Evolutionary conservation across 2,797 vertebrate genomes (phyloP).

Genomic region (Poeciliopsis gracilis): DNA sequence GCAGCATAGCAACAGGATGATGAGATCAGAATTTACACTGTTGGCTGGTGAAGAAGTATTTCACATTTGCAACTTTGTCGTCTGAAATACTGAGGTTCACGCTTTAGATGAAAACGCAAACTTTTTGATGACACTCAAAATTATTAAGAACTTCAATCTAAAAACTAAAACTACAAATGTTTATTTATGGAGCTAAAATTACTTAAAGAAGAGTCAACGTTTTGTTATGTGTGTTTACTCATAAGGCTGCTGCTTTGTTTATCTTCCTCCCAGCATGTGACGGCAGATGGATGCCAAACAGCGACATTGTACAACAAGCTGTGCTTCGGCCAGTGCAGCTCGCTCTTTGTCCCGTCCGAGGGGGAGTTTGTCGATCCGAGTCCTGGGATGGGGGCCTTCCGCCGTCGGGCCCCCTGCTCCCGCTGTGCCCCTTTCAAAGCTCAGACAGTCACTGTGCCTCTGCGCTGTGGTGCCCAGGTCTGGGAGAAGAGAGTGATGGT

Average conservation of each 20-base stretch:
- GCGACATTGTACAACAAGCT: conserved; percentile 80
- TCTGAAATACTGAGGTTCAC: background rate
- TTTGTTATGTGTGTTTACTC: conserved; percentile 22
- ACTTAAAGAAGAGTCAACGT: background rate
- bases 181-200: background rate
- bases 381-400: conserved; percentile 18
- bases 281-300: conserved; percentile 73
- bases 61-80: background rate
- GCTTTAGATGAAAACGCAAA: background rate
- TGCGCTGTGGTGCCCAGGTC: conserved; percentile 70
- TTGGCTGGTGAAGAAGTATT: background rate
- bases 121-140: background rate
- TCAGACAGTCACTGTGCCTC: conserved; percentile 59
- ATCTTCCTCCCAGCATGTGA: conserved; percentile 69
- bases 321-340: conserved; percentile 84
- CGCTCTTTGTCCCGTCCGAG: conserved; percentile 78
- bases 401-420: conserved; percentile 71
- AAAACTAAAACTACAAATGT: background rate
- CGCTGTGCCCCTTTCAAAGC: conserved; percentile 77
- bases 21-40: background rate
- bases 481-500: conserved; percentile 73
- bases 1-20: background rate
- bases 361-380: conserved; percentile 51
- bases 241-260: conserved; percentile 23
- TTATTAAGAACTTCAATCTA: background rate